Evolutionary conservation across 2,113 vertebrate genomes (phyloP).

Genomic region (Stigmatopora nigra): DNA sequence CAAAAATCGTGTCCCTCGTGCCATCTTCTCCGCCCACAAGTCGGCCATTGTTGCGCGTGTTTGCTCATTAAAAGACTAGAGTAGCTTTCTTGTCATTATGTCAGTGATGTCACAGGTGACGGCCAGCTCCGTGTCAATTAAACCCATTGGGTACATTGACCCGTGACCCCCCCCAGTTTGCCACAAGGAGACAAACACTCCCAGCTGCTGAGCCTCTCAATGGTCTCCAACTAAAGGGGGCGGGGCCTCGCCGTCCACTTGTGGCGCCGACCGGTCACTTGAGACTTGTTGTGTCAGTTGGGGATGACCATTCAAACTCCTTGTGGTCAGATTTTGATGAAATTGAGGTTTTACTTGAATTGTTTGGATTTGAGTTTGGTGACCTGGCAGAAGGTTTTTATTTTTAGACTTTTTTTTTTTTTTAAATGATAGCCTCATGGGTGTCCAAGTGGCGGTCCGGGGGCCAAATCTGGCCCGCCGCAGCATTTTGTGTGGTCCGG

Average conservation of each 20-base stretch:
- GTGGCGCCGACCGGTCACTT: conserved; percentile 33
- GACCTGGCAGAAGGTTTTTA: too few species aligned
- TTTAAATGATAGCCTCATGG: too few species aligned
- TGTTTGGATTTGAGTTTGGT: too few species aligned
- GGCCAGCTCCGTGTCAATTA: conserved; percentile 39
- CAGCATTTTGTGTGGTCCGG: too few species aligned
- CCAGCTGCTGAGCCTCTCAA: conserved; percentile 58
- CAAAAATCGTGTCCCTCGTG: background rate
- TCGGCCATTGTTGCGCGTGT: conserved; percentile 2
- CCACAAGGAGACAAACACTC: conserved; percentile 56
- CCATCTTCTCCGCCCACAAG: background rate
- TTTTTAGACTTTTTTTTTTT: too few species aligned
- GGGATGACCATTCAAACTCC: conserved; percentile 13
- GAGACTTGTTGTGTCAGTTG: conserved; percentile 34
- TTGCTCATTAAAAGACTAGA: conserved; percentile 3
- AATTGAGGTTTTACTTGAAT: background rate
- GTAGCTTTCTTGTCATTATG: background rate
- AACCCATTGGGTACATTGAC: conserved; percentile 47
- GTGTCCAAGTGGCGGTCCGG: too few species aligned
- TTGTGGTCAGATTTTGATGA: background rate
- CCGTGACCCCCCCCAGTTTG: conserved; percentile 41
- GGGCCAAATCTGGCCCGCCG: too few species aligned
- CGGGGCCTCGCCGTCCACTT: conserved; percentile 27
- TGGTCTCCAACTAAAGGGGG: conserved; percentile 37
- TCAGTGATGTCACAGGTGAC: conserved; percentile 21